Base-by-base conservation (phyloP, 2,888 invertebrate species). In the Nomada fabriciana region DNA sequence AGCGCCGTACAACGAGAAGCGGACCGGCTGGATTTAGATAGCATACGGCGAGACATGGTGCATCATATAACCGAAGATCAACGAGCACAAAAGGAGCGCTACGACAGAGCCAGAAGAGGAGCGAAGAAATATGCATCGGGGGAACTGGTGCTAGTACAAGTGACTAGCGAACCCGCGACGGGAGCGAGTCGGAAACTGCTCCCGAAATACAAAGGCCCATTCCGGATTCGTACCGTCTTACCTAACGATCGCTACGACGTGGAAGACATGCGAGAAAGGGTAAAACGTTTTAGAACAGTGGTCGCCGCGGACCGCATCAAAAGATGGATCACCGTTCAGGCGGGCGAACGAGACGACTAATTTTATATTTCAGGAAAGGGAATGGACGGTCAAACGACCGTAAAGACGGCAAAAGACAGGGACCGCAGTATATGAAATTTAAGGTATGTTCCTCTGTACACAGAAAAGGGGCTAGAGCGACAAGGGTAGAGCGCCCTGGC, bases 211-310 rank as follows among this genome's bases (percentile, higher is more conserved):
- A 76, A 63, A n/a, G 75, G 69, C 0, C 57, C 55, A 0, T 69
- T 63, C 3, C 2, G 42, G 4, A 23, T 65, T 7, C 50, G 43
- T 1, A n/a, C n/a, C n/a, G n/a, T n/a, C n/a, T n/a, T 77, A 2
- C 57, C 71, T 0, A 71, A 77, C 20, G 65, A 70, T 18, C 25
- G 76, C 0, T 76, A 70, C 15, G 65, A 76, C 2, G 65, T 76
- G 0, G 42, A 71, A 18, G 71, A 76, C n/a, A 25, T 76, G 15
- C 5, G n/a, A n/a, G n/a, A n/a, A n/a, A n/a, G 59, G 0, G 3
- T 0, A 1, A 76, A 47, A 36, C 57, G 43, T 0, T 2, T 36
- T 7, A 64, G 65, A n/a, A 71, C n/a, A 23, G 59, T 71, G 1
- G 65, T 59, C 2, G 70, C 64, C 0, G 70, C 65, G 3, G 70